Evolutionary conservation across 2,888 invertebrate species (phyloP).

Genomic region (Blomia tropicalis): DNA sequence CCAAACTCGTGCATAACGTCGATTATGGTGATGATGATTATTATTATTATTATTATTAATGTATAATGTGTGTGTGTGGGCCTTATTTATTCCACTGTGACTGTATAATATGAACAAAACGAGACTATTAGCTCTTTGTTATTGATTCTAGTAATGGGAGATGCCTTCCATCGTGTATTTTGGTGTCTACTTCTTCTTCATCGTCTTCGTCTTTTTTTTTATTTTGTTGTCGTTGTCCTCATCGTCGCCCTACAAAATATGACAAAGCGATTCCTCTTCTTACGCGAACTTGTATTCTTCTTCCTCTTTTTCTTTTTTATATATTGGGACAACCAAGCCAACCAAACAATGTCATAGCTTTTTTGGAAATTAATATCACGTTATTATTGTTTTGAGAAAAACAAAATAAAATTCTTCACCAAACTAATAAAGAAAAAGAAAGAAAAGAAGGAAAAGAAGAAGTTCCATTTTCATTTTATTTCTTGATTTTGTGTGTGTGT

Average conservation of each 20-base stretch:
- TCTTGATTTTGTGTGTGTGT: no score
- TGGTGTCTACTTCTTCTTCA: background rate
- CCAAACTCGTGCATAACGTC: no score
- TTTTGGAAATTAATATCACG: conserved; percentile 10
- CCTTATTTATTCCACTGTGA: conserved; percentile 1
- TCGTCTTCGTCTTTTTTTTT: no score
- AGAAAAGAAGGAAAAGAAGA: background rate
- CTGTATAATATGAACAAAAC: background rate
- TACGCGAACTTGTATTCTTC: no score
- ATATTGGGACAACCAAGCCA: no score
- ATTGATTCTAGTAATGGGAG: background rate
- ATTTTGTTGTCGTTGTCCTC: no score
- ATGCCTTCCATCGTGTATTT: no score
- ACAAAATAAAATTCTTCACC: conserved; percentile 7
- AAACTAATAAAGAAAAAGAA: background rate
- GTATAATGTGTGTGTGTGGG: background rate
- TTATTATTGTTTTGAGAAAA: conserved; percentile 14
- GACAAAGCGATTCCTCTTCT: background rate
- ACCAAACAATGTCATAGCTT: conserved; percentile 7
- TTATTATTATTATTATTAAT: background rate
- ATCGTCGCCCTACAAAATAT: no score
- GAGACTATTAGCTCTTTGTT: conserved; percentile 14
- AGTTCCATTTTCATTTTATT: no score
- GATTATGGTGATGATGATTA: conserved; percentile 6
- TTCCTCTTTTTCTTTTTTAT: no score